Conservation (phyloP, 1,140 invertebrate genomes). For the Aleiodes sp. region DNA sequence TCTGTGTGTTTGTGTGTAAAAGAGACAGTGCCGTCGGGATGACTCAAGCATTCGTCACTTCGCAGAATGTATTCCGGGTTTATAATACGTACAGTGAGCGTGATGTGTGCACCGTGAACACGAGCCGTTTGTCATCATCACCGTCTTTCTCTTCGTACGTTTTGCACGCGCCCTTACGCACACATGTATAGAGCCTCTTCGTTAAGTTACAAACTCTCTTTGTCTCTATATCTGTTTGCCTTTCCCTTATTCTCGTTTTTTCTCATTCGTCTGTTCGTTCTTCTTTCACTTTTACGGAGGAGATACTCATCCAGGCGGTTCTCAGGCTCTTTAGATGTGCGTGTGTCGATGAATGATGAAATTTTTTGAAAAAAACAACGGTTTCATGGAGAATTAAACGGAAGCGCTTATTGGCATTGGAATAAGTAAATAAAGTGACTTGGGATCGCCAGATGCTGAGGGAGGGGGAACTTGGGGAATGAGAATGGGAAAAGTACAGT, state of each 20-base stretch:
- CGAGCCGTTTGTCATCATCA: constrained; percentile 24
- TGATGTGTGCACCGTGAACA: constrained; percentile 15
- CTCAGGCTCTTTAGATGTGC: background rate
- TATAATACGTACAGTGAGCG: background rate
- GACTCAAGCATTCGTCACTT: constrained; percentile 19
- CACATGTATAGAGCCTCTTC: background rate
- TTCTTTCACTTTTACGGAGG: background rate
- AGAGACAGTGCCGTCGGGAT: background rate
- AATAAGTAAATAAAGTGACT: constrained; percentile 27
- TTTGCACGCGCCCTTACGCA: background rate
- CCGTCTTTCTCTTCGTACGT: background rate
- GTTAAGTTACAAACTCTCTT: background rate
- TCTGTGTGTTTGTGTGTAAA: background rate
- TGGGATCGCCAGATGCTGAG: constrained; percentile 11
- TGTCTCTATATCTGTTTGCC: background rate
- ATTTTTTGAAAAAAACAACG: background rate
- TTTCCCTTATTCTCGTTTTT: background rate
- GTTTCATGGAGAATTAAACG: background rate
- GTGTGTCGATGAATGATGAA: constrained; percentile 13
- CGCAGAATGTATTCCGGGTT: background rate
- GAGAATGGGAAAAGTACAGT: too few species aligned
- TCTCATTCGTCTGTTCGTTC: background rate
- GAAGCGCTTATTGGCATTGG: constrained; percentile 25
- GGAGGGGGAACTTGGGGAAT: too few species aligned
- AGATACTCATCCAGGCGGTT: background rate